These are phyloP conservation scores for Gallinago undulata DNA, from an alignment of 2,113 vertebrate genomes.

Conservation along the genomic window DNA sequence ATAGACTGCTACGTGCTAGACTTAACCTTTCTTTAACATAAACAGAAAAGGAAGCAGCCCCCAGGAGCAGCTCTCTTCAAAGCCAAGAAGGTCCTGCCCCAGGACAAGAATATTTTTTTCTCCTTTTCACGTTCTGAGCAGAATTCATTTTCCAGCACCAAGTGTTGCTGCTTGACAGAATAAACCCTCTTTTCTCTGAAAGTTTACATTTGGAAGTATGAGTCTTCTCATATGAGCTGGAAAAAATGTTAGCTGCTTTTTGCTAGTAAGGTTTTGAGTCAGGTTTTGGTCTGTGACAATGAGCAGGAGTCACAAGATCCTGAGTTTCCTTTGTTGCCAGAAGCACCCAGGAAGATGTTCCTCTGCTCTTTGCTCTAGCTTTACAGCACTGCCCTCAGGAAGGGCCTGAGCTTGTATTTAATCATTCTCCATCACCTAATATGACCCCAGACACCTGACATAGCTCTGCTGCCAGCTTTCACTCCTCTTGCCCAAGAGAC, in stretches of 20 bases:
- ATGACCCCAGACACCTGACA: background rate
- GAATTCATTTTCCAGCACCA: background rate
- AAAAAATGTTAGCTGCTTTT: background rate
- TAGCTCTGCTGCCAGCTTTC: background rate
- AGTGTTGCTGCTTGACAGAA: background rate
- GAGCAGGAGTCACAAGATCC: background rate
- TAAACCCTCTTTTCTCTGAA: background rate
- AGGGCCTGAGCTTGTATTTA: background rate
- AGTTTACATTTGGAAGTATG: background rate
- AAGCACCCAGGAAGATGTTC: background rate
- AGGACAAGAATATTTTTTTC: background rate
- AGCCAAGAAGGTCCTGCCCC: background rate
- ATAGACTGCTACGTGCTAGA: background rate
- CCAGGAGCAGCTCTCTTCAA: background rate
- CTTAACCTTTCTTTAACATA: background rate
- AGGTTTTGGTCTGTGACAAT: background rate
- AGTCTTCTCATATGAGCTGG: rapidly evolving
- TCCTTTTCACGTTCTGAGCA: background rate
- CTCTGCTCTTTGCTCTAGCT: background rate
- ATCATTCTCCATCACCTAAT: rapidly evolving
- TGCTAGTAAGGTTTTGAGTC: background rate
- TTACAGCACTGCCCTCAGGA: background rate
- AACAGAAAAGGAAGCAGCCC: background rate
- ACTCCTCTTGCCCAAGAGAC: background rate
- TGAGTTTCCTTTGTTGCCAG: background rate